Evolutionary conservation across 2,888 invertebrate species (phyloP), one percentile per base, ranked within the genome.

Genomic region (Sipunculus nudus): DNA sequence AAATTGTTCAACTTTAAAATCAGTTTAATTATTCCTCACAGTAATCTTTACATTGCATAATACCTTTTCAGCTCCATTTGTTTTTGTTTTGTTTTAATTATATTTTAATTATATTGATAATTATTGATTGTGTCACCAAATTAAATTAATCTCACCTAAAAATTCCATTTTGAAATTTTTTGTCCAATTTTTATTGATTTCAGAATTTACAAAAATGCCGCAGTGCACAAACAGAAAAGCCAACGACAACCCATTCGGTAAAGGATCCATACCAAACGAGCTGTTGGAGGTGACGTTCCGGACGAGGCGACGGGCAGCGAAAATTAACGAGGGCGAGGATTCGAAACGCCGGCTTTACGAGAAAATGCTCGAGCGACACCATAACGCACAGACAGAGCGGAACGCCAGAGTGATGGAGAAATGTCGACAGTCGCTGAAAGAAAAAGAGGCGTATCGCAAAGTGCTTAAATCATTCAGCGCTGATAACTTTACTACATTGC

Each of bases 401-500:
- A 26, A 19, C 28, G 41, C 21, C 28, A 41, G 3, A 41, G 41
- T 23, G 40, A 38, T 53, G 40, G 41, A 25, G 8, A 41, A 38
- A 31, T 23, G 25, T 13, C 13, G 41, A 13, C 25, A 23, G 3
- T 25, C 53, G 3, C 25, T n/a, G 1, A 25, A 53, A 26, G 40
- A 53, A 41, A 39, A 23, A 13, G 53, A 41, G 40, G 53, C 53
- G 6, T 26, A 38, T 23, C 6, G 19, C 10, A 41, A 28, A 26
- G 40, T 53, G 23, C 53, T 53, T 1, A 10, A 41, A 28, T 39
- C 39, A 4, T 53, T 23, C 31, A 23, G n/a, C 4, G 53, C 19
- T 2, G 53, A 53, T n/a, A 39, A 53, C 13, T 40, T 53, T n/a
- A n/a, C 19, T 25, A 53, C 53, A 28, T n/a, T 53, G 26, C 53